Conservation (phyloP, 2,888 invertebrate genomes). For the Dyspetes luteomarginatus region DNA sequence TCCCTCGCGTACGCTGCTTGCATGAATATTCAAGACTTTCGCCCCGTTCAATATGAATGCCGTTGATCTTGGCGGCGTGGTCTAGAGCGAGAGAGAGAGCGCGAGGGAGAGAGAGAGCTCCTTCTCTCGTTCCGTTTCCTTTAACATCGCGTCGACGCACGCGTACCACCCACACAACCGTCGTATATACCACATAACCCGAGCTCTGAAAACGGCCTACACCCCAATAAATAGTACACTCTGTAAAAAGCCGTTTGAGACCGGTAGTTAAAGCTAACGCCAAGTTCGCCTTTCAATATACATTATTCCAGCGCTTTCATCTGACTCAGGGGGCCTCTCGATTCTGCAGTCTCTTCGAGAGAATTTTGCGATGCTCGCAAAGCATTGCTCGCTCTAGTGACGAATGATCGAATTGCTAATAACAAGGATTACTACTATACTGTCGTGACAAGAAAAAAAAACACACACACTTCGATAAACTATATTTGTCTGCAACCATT, state of each 20-base stretch:
- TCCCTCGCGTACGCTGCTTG: constrained; percentile 70
- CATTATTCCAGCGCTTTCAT: not conserved
- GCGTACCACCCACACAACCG: constrained; percentile 24
- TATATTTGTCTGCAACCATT: no score
- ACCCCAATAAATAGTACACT: constrained; percentile 49
- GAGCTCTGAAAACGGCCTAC: constrained; percentile 29
- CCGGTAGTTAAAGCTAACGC: constrained; percentile 40
- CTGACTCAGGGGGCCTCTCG: not conserved
- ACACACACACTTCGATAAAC: no score
- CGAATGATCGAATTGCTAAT: not conserved
- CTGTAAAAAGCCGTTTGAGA: constrained; percentile 41
- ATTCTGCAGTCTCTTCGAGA: not conserved
- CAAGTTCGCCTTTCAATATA: constrained; percentile 18
- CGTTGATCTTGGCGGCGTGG: constrained; percentile 79
- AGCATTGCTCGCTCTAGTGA: not conserved
- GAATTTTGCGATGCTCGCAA: not conserved
- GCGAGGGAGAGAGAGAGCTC: constrained; percentile 31
- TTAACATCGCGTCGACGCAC: constrained; percentile 50
- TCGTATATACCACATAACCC: not conserved
- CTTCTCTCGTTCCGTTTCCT: constrained; percentile 53
- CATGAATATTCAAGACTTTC: constrained; percentile 80
- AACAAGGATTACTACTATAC: not conserved
- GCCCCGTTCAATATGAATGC: constrained; percentile 82
- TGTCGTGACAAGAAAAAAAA: not conserved
- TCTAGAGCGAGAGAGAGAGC: constrained; percentile 17